Evolutionary conservation across 2,797 vertebrate genomes (phyloP).

Genomic region (Hemitrygon akajei): DNA sequence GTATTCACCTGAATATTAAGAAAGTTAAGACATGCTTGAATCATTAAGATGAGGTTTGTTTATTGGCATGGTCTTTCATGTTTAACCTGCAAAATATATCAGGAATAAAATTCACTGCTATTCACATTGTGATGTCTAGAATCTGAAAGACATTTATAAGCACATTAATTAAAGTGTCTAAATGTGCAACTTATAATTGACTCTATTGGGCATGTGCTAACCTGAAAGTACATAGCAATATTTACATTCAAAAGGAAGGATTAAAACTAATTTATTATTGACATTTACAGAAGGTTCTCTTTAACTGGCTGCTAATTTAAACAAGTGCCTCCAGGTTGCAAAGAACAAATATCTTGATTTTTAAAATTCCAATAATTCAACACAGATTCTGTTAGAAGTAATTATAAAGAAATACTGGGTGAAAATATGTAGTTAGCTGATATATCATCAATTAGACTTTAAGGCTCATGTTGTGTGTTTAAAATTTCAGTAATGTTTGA

Average conservation of each 20-base stretch:
- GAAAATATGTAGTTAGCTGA: neutral
- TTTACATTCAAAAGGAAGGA: neutral
- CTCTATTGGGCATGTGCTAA: neutral
- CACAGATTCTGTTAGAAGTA: neutral
- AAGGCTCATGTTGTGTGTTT: neutral
- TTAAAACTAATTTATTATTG: neutral
- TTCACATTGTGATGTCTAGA: neutral
- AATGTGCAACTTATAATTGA: neutral
- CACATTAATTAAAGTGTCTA: neutral
- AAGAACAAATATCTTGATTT: neutral
- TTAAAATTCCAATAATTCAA: neutral
- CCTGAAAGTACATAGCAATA: neutral
- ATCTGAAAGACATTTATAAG: neutral
- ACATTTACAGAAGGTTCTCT: neutral
- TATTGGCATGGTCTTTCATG: neutral
- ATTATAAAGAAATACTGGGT: neutral
- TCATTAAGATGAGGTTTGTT: neutral
- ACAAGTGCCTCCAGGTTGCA: neutral
- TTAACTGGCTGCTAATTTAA: slow-evolving; percentile 11
- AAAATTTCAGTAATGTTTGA: no score
- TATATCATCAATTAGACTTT: neutral
- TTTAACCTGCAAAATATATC: neutral
- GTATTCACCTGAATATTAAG: neutral
- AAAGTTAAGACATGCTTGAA: neutral
- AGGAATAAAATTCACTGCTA: neutral